Percentiles rank a stretch among this genome's conserved stretches.
phyloP scores from a whole-genome alignment of 2,113 vertebrate genomes.

The Raphicerus campestris region DNA sequence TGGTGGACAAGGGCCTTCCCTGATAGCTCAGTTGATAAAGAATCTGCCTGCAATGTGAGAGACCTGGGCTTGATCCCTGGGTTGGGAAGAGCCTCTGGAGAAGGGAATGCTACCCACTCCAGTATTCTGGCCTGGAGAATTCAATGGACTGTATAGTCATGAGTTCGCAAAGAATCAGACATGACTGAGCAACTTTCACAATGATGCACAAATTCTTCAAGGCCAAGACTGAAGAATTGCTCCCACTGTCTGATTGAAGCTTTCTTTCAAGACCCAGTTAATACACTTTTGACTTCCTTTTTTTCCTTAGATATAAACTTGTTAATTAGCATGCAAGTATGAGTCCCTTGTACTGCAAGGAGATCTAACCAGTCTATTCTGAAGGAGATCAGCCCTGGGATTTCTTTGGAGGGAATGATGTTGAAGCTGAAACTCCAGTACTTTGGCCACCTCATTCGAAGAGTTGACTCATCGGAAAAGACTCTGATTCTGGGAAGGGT shows the following conservation, averaged over 20 bases:
- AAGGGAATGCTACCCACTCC: not conserved
- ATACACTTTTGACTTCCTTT: not conserved
- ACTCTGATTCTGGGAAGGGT: too few relatives aligned
- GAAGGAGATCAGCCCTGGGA: too few relatives aligned
- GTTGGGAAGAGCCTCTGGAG: not conserved
- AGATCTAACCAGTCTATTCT: too few relatives aligned
- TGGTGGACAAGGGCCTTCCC: not conserved
- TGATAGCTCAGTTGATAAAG: not conserved
- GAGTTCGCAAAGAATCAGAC: fast-evolving
- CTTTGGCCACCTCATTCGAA: too few relatives aligned
- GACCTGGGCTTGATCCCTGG: not conserved
- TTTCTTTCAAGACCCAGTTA: not conserved
- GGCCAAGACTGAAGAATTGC: not conserved
- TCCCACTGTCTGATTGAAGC: not conserved
- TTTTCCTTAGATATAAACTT: not conserved
- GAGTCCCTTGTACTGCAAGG: too few relatives aligned
- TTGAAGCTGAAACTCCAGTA: too few relatives aligned
- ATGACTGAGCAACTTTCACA: not conserved
- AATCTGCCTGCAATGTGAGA: not conserved
- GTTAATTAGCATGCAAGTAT: not conserved
- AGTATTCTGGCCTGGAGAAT: not conserved
- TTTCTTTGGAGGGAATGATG: too few relatives aligned
- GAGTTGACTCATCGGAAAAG: too few relatives aligned
- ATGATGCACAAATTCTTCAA: not conserved
- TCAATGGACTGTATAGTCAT: not conserved